These are phyloP conservation scores for Sarcophaga bullata DNA, from an alignment of 1,140 invertebrate genomes.

Conservation along the genomic window DNA sequence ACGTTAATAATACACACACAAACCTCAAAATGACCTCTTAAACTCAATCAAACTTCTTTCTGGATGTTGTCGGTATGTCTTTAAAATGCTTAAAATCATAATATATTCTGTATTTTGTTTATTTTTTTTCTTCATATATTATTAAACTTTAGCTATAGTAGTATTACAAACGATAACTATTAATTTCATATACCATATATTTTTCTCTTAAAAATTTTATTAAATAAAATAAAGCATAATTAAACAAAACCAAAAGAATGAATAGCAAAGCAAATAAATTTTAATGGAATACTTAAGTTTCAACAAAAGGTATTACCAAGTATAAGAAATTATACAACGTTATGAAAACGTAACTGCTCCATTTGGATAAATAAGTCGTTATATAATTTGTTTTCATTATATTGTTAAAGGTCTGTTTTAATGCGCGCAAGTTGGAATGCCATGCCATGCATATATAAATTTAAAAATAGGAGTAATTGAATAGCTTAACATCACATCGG, in stretches of 20 bases:
- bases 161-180: neutral
- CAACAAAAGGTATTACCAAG: too few relatives aligned
- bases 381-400: too few relatives aligned
- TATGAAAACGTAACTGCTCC: too few relatives aligned
- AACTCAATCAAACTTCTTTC: constrained; percentile 1
- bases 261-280: neutral
- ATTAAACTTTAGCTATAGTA: neutral
- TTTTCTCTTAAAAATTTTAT: neutral
- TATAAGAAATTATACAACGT: too few relatives aligned
- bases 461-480: too few relatives aligned
- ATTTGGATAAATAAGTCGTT: too few relatives aligned
- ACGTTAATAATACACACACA: neutral
- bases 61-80: constrained; percentile 19
- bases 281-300: too few relatives aligned
- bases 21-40: constrained; percentile 13
- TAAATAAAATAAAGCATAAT: neutral
- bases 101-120: neutral
- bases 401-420: too few relatives aligned
- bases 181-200: neutral
- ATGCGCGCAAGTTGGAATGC: too few relatives aligned
- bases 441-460: too few relatives aligned
- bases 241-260: neutral
- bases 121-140: constrained; percentile 7
- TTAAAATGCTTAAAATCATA: neutral
- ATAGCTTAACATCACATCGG: too few relatives aligned